Evolutionary conservation across 2,797 vertebrate genomes (phyloP), one percentile per base, ranked within the genome.

Genomic region (Sebastes oblongus): DNA sequence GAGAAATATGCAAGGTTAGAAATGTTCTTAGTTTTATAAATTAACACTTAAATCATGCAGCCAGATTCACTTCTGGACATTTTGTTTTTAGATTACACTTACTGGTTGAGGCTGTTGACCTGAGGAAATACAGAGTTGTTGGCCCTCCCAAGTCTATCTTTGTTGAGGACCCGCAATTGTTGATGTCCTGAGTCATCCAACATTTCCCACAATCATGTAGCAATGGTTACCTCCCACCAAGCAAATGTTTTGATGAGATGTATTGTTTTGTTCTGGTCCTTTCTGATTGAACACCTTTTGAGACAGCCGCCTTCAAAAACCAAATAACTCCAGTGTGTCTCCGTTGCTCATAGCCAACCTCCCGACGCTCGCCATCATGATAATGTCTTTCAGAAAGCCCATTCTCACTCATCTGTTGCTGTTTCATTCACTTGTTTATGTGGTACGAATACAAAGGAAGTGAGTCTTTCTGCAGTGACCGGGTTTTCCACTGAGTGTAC

Each of bases 251-350:
- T 65, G 46, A 81, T 76, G 56, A 66, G 27, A 72, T 64, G 10
- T 77, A 66, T 62, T 75, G 64, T 78, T 70, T 75, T 59, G 30
- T 72, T 78, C 24, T 54, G 25, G 32, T 66, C 22, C 30, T 75
- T 72, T n/a, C 68, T 77, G 54, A 77, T 65, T 73, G 54, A 72
- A 72, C 46, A 72, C 69, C 69, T 66, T 30, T 18, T 13, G 73
- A 85, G 70, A 64, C 55, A 22, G 66, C 34, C 8, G 5, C 34
- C 61, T 78, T 73, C 58, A 32, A 59, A 67, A 67, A 60, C 13
- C 39, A 60, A 75, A 39, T 68, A 16, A 12, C 59, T 66, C 29
- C 70, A 78, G 24, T 52, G 36, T 73, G 59, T 71, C n/a, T 0
- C 5, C 1, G 11, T 29, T 72, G 42, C 54, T 75, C 52, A 22